Evolutionary conservation across 2,113 vertebrate species (phyloP).

Genomic region (Gambusia affinis): DNA sequence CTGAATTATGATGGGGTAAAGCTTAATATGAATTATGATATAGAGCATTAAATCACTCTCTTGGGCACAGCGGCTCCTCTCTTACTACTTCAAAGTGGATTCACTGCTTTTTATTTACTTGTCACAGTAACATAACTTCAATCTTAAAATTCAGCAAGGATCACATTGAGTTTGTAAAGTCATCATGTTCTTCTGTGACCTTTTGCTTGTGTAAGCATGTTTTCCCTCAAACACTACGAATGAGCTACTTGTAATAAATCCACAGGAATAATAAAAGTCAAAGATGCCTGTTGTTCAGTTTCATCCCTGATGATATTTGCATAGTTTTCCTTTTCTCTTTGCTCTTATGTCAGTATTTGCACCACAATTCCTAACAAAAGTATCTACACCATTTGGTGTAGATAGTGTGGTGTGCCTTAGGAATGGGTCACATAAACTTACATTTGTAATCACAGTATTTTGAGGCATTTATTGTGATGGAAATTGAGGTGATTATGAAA

Average conservation of each 20-base stretch:
- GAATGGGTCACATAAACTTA: no score
- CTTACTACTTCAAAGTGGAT: constrained; percentile 67
- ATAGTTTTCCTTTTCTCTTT: no score
- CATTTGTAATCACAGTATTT: no score
- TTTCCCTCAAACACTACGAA: neutral
- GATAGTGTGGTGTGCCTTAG: no score
- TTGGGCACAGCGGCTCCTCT: constrained; percentile 42
- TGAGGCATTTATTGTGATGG: no score
- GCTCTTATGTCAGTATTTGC: no score
- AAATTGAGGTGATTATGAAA: no score
- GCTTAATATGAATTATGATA: constrained; percentile 67
- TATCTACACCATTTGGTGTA: no score
- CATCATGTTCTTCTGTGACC: constrained; percentile 25
- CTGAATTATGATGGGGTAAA: constrained; percentile 56
- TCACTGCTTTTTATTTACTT: constrained; percentile 65
- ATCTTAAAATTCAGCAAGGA: constrained; percentile 34
- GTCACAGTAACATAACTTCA: constrained; percentile 40
- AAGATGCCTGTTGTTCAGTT: neutral
- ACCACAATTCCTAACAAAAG: no score
- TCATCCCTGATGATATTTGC: no score
- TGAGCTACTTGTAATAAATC: neutral
- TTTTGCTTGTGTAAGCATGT: constrained; percentile 14
- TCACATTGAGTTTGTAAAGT: constrained; percentile 37
- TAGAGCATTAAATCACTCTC: constrained; percentile 60
- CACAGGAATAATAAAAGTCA: neutral